These are phyloP conservation scores for Lagria hirta DNA, from an alignment of 2,888 invertebrate species.

Conservation along the genomic window DNA sequence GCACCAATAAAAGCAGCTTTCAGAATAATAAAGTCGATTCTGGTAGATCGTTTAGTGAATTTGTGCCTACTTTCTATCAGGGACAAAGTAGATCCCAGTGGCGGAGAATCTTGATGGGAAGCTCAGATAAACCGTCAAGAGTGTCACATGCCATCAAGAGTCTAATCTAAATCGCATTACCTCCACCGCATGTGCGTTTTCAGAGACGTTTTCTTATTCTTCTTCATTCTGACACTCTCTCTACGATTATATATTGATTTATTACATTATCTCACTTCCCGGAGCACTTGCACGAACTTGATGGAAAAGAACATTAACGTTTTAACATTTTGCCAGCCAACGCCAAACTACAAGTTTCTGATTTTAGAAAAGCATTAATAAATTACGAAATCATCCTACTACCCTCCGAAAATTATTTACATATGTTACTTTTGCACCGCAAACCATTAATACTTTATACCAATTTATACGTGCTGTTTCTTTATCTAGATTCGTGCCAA, in stretches of 20 bases:
- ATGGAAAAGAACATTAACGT: conserved; percentile 35
- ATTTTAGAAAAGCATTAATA: conserved; percentile 27
- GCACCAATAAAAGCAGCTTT: conserved; percentile 19
- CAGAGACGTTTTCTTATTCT: conserved; percentile 34
- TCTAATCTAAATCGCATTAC: conserved; percentile 53
- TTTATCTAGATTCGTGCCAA: conserved; percentile 9
- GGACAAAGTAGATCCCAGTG: conserved; percentile 18
- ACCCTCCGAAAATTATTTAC: conserved; percentile 24
- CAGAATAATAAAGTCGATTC: conserved; percentile 21
- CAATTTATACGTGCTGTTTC: conserved; percentile 2
- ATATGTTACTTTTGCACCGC: conserved; percentile 22
- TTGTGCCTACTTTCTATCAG: conserved; percentile 27
- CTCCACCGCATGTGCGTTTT: conserved; percentile 28
- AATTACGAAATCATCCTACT: conserved; percentile 20
- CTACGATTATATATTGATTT: conserved; percentile 47
- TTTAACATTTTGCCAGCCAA: conserved; percentile 29
- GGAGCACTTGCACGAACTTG: conserved; percentile 31
- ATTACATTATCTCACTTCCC: conserved; percentile 43
- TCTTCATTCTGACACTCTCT: conserved; percentile 36
- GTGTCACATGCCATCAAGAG: conserved; percentile 49
- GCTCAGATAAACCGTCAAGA: conserved; percentile 48
- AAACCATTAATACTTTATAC: conserved; percentile 18
- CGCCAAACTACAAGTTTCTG: conserved; percentile 25
- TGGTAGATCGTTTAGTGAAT: conserved; percentile 25
- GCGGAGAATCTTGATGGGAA: conserved; percentile 38